Evolutionary conservation across 2,113 vertebrate genomes (phyloP), one percentile per base, ranked within the genome.

Genomic region (Tetrao urogallus): DNA sequence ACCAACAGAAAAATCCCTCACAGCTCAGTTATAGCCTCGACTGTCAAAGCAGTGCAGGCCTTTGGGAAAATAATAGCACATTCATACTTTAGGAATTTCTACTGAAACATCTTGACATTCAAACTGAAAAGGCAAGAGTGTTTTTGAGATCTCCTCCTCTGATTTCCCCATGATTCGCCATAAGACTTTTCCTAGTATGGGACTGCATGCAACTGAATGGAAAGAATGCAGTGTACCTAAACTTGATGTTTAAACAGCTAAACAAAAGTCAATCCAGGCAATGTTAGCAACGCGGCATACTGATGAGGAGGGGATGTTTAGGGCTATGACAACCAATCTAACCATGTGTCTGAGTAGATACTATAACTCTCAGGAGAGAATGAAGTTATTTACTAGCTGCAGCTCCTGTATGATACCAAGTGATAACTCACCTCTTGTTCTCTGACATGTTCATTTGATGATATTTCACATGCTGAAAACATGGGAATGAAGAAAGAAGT

Each of bases 401-500:
- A 89, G 56, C 43, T 91, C 56, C 72, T 17, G 3, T 63, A 36
- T 58, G 47, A 82, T 63, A 85, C 36, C 50, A 90, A 86, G 56
- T 21, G 65, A 27, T 75, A 88, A 78, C 48, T 92, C 34, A 75
- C 24, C 30, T 82, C 60, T 75, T 74, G 43, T 75, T 57, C 12
- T 19, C 25, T 75, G 54, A 71, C 67, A 36, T 22, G 27, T 82
- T 85, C 38, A 85, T 82, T 71, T 85, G 70, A 78, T 13, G 5
- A 8, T 71, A 91, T 89, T 91, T 90, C 56, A 56, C 60, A 40
- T n/a, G 22, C 21, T 65, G 64, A 77, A 95, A 90, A 71, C 40
- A 83, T 60, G 19, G 21, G 30, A 12, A 22, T 70, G 32, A 56
- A 74, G 25, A 56, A 88, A 84, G 54, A 40, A 4, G 4, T 58